phyloP scores from a whole-genome alignment of 2,113 vertebrate genomes.

The Gallinago undulata region DNA sequence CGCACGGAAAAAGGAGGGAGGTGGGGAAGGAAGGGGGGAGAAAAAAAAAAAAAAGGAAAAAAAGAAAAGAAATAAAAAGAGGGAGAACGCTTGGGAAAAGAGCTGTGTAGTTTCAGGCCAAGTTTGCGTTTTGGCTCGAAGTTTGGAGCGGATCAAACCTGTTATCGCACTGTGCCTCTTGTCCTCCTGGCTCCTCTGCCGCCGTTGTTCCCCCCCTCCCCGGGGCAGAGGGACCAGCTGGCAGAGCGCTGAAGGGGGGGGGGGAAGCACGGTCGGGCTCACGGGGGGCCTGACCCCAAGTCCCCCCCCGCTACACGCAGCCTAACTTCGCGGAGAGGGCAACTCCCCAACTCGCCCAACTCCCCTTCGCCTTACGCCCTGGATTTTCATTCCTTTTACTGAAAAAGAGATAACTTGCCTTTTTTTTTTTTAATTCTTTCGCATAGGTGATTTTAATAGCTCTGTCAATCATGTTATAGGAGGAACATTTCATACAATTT shows the following conservation, averaged over 20 bases:
- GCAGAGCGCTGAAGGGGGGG: neutral
- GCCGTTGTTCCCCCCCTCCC: neutral
- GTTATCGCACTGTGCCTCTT: neutral
- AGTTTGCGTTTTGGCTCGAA: conserved; percentile 56
- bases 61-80: too few relatives aligned
- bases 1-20: neutral
- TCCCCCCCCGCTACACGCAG: neutral
- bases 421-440: conserved; percentile 14
- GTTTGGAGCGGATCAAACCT: conserved; percentile 50
- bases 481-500: conserved; percentile 59
- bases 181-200: neutral
- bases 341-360: neutral
- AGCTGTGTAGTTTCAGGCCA: conserved; percentile 34
- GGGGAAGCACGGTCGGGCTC: neutral
- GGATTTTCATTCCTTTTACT: conserved; percentile 38
- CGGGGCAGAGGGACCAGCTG: too few relatives aligned
- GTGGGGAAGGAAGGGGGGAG: neutral
- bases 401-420: neutral
- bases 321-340: neutral
- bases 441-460: conserved; percentile 65
- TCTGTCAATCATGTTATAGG: conserved; percentile 64
- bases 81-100: neutral
- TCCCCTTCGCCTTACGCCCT: neutral
- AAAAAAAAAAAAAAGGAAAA: too few relatives aligned
- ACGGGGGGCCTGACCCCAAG: neutral